Evolutionary conservation across 2,888 invertebrate species (phyloP), one percentile per base, ranked within the genome.

Genomic region (Mongoloraphidia duomilia): DNA sequence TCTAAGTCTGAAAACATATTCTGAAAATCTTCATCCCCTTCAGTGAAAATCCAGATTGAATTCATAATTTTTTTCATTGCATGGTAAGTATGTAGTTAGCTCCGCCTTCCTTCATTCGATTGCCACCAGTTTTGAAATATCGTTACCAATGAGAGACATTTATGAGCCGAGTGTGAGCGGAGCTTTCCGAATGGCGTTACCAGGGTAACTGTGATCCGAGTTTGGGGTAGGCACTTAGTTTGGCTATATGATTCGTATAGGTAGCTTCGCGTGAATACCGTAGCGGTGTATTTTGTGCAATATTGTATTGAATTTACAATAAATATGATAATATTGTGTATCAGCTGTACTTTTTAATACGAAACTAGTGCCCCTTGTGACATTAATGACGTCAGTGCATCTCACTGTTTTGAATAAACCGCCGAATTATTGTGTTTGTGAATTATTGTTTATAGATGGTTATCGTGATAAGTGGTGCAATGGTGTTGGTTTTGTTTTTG

Each of bases 171-270:
- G 44, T 8, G 9, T 13, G 5, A 13, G n/a, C 68, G 68, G 61
- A 50, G 17, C 14, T 41, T 8, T 14, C 46, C 69, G 69, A 68
- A 49, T 38, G 41, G 49, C 56, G 69, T 68, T 69, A 66, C 66
- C 60, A 67, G 60, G 68, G 69, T 62, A 61, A 68, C 68, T 43
- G 48, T 10, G 33, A 43, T 37, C 42, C 37, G 33, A 48, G 42
- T 43, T 48, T 42, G 48, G 43, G 48, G 48, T 48, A 48, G 48
- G 48, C 43, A 48, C 48, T 48, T 48, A 48, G 48, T 48, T 48
- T 43, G 48, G 43, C 37, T 48, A 48, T 34, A 48, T 37, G 48
- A 38, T 43, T 38, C 48, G 48, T 43, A 13, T 43, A 26, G 48
- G 33, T 37, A 41, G 43, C 42, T 14, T 43, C 48, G 43, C 34